Conservation (phyloP, 2,113 vertebrate species). For the Picathartes gymnocephalus region DNA sequence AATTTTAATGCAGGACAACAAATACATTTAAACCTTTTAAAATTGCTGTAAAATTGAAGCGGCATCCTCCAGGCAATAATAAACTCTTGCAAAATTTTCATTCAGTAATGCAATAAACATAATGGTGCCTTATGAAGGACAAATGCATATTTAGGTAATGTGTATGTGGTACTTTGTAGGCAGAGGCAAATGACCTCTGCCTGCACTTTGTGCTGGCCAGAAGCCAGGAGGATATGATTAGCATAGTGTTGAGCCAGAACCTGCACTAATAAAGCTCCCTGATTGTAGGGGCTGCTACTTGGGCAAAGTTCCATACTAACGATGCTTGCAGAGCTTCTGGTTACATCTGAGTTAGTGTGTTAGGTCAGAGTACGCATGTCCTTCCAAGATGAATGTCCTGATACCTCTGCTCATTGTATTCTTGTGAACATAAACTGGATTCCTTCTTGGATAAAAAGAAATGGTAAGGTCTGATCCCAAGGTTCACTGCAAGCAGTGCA, state of each 20-base stretch:
- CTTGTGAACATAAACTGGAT: background rate
- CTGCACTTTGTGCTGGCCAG: conserved; percentile 22
- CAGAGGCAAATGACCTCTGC: conserved; percentile 33
- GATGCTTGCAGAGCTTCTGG: background rate
- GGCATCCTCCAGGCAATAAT: background rate
- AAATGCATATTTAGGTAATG: background rate
- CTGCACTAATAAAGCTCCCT: conserved; percentile 9
- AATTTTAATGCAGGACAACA: background rate
- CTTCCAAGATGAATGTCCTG: background rate
- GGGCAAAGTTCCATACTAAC: conserved; percentile 4
- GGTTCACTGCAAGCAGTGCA: background rate
- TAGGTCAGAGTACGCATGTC: background rate
- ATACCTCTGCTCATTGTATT: background rate
- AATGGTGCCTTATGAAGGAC: conserved; percentile 21
- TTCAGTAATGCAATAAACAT: conserved; percentile 15
- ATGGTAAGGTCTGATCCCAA: background rate
- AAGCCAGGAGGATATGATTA: conserved; percentile 32
- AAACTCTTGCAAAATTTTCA: conserved; percentile 5
- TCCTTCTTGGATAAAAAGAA: background rate
- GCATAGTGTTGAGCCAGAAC: conserved; percentile 20
- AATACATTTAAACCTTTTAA: background rate
- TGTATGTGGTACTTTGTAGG: background rate
- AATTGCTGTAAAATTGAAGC: background rate
- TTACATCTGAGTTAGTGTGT: background rate
- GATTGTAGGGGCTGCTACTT: conserved; percentile 33